A percentile compares a stretch with the other conserved stretches of the same genome.
These are phyloP conservation scores for Bos javanicus DNA, from an alignment of 2,113 vertebrate species.

Conservation along the genomic window DNA sequence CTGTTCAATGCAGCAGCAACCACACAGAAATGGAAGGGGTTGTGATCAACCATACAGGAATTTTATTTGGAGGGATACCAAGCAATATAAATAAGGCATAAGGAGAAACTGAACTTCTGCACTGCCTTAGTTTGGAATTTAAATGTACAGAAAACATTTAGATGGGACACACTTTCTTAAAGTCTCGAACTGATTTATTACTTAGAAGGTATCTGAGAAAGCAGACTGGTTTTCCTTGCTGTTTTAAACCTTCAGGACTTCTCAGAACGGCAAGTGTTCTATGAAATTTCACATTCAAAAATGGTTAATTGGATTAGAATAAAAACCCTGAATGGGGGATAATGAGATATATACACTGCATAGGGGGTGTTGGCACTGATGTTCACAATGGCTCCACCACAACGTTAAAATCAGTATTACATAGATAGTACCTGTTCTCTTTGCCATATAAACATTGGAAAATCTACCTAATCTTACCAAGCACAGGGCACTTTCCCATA, in stretches of 20 bases:
- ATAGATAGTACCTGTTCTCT: neutral
- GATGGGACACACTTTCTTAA: neutral
- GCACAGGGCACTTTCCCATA: neutral
- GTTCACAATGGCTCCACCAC: neutral
- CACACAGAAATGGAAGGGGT: neutral
- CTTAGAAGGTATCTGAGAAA: neutral
- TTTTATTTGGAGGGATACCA: neutral
- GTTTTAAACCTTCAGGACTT: neutral
- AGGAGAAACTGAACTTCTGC: neutral
- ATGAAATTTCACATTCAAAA: constrained; percentile 11
- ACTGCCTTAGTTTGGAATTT: neutral
- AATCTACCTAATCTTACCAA: constrained; percentile 13
- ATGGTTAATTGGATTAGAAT: neutral
- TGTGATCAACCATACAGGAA: neutral
- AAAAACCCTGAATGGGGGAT: neutral
- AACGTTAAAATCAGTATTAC: neutral
- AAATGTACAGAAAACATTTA: neutral
- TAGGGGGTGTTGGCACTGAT: neutral
- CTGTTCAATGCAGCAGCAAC: neutral
- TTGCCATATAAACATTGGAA: neutral
- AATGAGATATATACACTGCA: neutral
- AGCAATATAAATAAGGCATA: neutral
- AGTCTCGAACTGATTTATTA: neutral
- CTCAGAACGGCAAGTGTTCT: neutral
- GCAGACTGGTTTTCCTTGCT: neutral